phyloP scores from a whole-genome alignment of 2,888 invertebrate species.

The Tenthredo scrophulariae region DNA sequence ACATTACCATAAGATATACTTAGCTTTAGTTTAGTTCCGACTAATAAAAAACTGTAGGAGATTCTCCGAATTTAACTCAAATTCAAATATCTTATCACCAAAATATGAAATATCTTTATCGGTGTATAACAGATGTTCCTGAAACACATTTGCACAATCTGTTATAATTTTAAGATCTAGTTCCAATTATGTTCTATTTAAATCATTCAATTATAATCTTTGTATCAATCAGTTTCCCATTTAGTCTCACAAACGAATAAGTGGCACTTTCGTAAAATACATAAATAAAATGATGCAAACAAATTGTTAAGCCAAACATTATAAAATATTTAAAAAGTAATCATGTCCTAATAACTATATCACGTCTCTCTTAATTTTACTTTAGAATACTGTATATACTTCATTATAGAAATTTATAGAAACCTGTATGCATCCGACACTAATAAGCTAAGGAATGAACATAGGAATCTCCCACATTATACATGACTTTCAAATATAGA shows the following conservation, averaged over 20 bases:
- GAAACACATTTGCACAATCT: not conserved
- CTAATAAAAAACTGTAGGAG: not conserved
- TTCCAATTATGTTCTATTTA: not conserved
- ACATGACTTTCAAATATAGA: not conserved
- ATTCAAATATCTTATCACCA: not conserved
- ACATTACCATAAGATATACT: not conserved
- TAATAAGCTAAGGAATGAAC: not conserved
- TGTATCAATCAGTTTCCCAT: not conserved
- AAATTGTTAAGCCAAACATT: not conserved
- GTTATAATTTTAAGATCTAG: not conserved
- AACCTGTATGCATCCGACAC: not conserved
- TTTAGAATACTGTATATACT: not conserved
- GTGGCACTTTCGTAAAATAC: not conserved
- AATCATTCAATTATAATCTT: not conserved
- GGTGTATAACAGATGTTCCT: not conserved
- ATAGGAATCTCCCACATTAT: not conserved
- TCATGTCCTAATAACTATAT: not conserved
- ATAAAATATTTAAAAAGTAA: not conserved
- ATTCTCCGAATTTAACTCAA: not conserved
- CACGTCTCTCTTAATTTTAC: not conserved
- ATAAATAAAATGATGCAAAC: not conserved
- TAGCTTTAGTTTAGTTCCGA: not conserved
- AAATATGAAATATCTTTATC: not conserved
- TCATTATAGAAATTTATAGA: not conserved
- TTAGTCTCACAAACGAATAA: not conserved